Base-by-base conservation (phyloP, 2,113 vertebrate species). In the Caloenas nicobarica region DNA sequence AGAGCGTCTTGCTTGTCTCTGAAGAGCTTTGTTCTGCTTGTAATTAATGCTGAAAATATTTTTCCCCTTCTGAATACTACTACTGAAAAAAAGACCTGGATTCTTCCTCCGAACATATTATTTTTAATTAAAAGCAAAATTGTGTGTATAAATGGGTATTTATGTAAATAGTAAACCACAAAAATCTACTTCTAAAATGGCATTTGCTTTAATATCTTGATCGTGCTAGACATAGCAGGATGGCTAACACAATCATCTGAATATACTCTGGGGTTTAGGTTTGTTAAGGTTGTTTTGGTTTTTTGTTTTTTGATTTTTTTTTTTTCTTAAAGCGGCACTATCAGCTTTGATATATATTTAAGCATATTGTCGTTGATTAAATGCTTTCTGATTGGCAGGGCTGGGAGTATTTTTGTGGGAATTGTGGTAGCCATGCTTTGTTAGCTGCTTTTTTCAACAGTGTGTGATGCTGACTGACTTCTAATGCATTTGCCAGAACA, bases 31-130 rank as follows among this genome's bases (percentile, higher is more conserved):
- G 65, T 58, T 82, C 69, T 89, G 74, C 78, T 83, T 73, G 76
- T 95, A 95, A 93, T 97, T 97, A 96, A 96, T 93, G 80, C 22
- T 69, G 86, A 91, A 89, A 79, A 94, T 57, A 82, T 80, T 91
- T 81, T 91, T 60, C 21, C 91, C 84, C 81, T 80, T 92, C 65
- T 91, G 86, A 96, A 77, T 77, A 56, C 51, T 56, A 14, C 56
- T 83, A 24, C 66, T 91, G 77, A 60, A 77, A 48, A 44, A 44
- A 96, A 79, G 69, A 88, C 54, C 61, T 69, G 26, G 31, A 66
- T 96, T 90, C 50, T 86, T 89, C 44, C 29, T 78, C 84, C 58
- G 74, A 87, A 82, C 29, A 56, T 16, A 6, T 66, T 78, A 50
- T 77, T 93, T 89, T 92, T 89, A 85, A 94, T 94, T 92, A 83